Conservation (phyloP, 2,113 vertebrate genomes). For the Perognathus longimembris region DNA sequence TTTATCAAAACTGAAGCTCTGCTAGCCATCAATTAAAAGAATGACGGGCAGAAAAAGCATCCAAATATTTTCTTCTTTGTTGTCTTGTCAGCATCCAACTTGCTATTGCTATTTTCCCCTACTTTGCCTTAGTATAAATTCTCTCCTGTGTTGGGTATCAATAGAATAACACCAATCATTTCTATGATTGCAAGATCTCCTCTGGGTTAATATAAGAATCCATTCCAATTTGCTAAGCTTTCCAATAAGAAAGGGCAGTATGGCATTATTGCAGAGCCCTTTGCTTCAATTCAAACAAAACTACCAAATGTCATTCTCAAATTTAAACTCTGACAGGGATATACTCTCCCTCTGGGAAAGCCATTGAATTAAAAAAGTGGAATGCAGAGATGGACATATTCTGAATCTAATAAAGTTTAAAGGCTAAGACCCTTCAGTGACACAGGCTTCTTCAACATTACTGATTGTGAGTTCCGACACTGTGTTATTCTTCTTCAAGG, state of each 20-base stretch:
- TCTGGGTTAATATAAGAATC: background rate
- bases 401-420: background rate
- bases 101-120: background rate
- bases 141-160: background rate
- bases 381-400: background rate
- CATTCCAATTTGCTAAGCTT: background rate
- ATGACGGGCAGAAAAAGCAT: background rate
- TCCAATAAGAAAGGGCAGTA: conserved; percentile 8
- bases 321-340: background rate
- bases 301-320: background rate
- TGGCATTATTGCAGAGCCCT: background rate
- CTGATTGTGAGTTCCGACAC: background rate
- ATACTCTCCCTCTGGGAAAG: background rate
- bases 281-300: conserved; percentile 10
- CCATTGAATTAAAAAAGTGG: background rate
- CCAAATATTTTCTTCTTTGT: background rate
- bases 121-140: background rate
- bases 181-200: background rate
- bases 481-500: background rate
- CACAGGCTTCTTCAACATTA: background rate
- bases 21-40: no score
- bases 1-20: background rate
- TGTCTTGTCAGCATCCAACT: background rate
- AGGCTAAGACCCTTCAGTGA: background rate
- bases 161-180: background rate